A percentile compares a stretch with the other conserved stretches of the same genome.
Evolutionary conservation across 1,140 invertebrate genomes (phyloP).

Genomic region (Drosophila burlai): DNA sequence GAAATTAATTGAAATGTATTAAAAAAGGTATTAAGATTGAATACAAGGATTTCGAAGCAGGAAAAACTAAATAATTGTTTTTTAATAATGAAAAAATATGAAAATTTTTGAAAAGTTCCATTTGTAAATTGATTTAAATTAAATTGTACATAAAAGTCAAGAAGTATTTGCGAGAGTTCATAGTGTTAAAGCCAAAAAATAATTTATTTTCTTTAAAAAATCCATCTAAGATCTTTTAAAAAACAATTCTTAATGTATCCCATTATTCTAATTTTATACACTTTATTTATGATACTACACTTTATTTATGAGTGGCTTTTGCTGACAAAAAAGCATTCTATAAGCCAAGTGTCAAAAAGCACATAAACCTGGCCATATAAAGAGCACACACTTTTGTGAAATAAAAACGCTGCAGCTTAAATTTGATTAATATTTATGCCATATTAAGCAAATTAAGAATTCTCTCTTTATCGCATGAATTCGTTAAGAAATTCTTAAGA

Average conservation of each 20-base stretch:
- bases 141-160: no score
- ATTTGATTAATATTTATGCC: constrained; percentile 7
- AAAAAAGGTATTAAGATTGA: background rate
- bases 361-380: constrained; percentile 11
- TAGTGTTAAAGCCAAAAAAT: no score
- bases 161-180: no score
- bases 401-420: constrained; percentile 3
- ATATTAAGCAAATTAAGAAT: constrained; percentile 7
- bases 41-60: background rate
- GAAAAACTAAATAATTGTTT: background rate
- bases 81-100: no score
- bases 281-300: background rate
- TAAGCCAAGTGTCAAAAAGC: constrained; percentile 13
- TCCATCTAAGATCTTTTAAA: background rate
- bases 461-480: constrained; percentile 1
- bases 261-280: background rate
- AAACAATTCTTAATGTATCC: background rate
- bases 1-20: background rate
- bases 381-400: constrained; percentile 6
- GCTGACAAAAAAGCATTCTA: background rate
- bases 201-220: background rate
- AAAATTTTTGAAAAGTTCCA: no score
- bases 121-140: no score
- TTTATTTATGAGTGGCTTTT: background rate
- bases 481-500: constrained; percentile 5